phyloP scores from a whole-genome alignment of 1,140 invertebrate species.

The Pachypeltis micranthus region DNA sequence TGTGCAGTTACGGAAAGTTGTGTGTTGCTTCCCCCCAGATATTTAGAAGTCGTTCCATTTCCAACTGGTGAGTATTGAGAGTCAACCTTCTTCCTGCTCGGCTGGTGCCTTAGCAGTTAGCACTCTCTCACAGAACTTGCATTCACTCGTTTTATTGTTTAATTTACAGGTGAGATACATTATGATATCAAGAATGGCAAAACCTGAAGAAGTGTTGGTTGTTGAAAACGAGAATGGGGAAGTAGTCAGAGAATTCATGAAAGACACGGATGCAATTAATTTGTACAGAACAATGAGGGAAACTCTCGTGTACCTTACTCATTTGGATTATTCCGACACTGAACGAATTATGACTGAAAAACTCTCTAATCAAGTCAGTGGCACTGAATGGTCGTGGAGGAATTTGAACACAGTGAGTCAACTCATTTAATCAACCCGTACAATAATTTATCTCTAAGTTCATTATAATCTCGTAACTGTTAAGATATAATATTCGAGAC shows the following conservation, averaged over 20 bases:
- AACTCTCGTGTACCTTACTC: conserved; percentile 95
- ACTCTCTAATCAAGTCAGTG: conserved; percentile 97
- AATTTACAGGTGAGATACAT: conserved; percentile 71
- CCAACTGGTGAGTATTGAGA: no score
- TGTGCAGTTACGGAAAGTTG: no score
- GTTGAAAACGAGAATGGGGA: conserved; percentile 99
- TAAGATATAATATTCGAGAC: no score
- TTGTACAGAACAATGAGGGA: conserved; percentile 99
- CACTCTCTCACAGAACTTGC: no score
- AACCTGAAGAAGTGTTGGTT: conserved; percentile 99
- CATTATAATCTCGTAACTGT: no score
- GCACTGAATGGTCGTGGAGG: conserved; percentile 99
- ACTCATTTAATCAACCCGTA: conserved; percentile 11
- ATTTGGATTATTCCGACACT: conserved; percentile 95
- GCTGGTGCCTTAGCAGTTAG: no score
- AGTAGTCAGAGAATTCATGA: conserved; percentile 98
- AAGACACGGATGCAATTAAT: conserved; percentile 99
- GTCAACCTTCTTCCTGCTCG: no score
- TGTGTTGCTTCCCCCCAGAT: no score
- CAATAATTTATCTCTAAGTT: no score
- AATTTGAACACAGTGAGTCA: conserved; percentile 83
- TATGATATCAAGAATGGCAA: conserved; percentile 99
- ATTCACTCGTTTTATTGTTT: not conserved
- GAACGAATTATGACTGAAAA: conserved; percentile 99
- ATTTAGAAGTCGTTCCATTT: no score